These are phyloP conservation scores for Blastobasis adustella DNA, from an alignment of 2,888 invertebrate genomes.

Conservation along the genomic window DNA sequence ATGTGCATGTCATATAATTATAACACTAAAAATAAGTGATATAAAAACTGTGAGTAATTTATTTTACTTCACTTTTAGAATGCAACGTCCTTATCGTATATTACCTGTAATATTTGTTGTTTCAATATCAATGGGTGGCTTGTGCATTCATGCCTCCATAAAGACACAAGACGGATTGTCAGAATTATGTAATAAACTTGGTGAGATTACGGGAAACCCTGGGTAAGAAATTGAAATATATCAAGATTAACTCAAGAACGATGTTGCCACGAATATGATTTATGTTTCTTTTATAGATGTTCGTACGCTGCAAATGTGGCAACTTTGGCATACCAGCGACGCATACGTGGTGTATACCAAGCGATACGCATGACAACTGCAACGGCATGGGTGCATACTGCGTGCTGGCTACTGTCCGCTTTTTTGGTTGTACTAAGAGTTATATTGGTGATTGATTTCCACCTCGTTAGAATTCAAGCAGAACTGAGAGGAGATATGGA, in stretches of 20 bases:
- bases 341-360: slow-evolving; percentile 61
- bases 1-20: no score
- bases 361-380: slow-evolving; percentile 51
- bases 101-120: slow-evolving; percentile 53
- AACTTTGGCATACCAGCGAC: slow-evolving; percentile 53
- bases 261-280: no score
- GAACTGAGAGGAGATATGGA: slow-evolving; percentile 48
- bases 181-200: slow-evolving; percentile 53
- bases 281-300: slow-evolving; percentile 28
- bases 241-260: no score
- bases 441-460: slow-evolving; percentile 54
- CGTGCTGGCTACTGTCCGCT: slow-evolving; percentile 55
- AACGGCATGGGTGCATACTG: slow-evolving; percentile 61
- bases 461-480: slow-evolving; percentile 45
- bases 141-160: slow-evolving; percentile 50
- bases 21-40: background rate
- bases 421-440: slow-evolving; percentile 40
- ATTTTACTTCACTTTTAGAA: slow-evolving; percentile 21
- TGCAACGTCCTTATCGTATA: slow-evolving; percentile 59
- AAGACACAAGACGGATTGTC: slow-evolving; percentile 50
- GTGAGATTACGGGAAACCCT: slow-evolving; percentile 48
- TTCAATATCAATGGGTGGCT: slow-evolving; percentile 47
- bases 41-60: background rate
- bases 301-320: slow-evolving; percentile 59
- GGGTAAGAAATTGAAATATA: slow-evolving; percentile 29